These are phyloP conservation scores for Pangasianodon hypophthalmus DNA, from an alignment of 2,113 vertebrate species.

Conservation along the genomic window DNA sequence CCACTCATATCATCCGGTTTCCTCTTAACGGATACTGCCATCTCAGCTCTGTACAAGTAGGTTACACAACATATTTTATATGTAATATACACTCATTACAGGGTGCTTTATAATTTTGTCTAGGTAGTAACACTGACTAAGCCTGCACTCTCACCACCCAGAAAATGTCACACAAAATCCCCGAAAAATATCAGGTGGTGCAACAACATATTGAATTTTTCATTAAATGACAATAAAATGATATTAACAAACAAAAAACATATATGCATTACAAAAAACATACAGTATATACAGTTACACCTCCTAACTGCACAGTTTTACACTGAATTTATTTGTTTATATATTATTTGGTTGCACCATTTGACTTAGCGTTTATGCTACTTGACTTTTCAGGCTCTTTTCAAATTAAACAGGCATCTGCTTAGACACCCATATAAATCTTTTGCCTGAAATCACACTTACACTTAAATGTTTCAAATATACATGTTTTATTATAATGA, in stretches of 20 bases:
- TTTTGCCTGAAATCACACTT: too few relatives aligned
- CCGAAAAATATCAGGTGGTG: not conserved
- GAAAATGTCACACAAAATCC: not conserved
- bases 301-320: not conserved
- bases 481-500: too few relatives aligned
- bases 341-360: not conserved
- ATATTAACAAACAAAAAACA: not conserved
- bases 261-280: not conserved
- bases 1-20: constrained; percentile 85
- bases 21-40: constrained; percentile 90
- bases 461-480: too few relatives aligned
- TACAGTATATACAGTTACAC: not conserved
- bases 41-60: constrained; percentile 90
- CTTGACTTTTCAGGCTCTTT: not conserved
- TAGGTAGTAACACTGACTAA: not conserved
- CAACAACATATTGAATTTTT: not conserved
- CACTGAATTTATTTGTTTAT: not conserved
- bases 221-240: not conserved
- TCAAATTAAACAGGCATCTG: too few relatives aligned
- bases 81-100: not conserved
- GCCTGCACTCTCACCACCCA: not conserved
- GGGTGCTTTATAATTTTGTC: not conserved
- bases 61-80: not conserved
- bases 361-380: too few relatives aligned
- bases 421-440: too few relatives aligned